phyloP scores from a whole-genome alignment of 2,797 vertebrate species.

The Clarias laeviceps region DNA sequence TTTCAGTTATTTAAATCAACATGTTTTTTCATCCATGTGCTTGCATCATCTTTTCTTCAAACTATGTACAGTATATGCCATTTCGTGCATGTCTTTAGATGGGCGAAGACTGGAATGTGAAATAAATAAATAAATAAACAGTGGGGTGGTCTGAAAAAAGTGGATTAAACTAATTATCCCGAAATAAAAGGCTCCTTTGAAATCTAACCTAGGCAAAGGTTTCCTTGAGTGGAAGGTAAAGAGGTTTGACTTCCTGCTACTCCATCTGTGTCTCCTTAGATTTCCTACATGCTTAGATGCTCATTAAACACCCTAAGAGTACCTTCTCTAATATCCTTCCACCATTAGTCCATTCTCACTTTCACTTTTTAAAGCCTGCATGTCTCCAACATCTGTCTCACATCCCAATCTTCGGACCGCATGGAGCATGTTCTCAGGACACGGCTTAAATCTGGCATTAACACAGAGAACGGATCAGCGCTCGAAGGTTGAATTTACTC shows the following conservation, averaged over 20 bases:
- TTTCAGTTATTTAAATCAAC: constrained; percentile 8
- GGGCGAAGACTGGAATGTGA: background rate
- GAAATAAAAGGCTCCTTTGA: constrained; percentile 12
- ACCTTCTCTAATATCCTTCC: constrained; percentile 35
- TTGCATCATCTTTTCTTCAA: background rate
- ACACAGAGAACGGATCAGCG: background rate
- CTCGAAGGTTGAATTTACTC: constrained; percentile 1
- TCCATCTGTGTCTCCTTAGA: constrained; percentile 40
- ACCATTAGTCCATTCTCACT: constrained; percentile 47
- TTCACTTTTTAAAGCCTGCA: constrained; percentile 40
- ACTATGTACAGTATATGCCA: background rate
- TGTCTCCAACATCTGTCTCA: background rate
- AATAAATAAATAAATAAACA: background rate
- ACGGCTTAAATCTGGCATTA: background rate
- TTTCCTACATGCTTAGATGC: constrained; percentile 33
- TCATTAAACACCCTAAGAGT: constrained; percentile 32
- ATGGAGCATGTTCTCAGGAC: background rate
- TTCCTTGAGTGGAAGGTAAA: constrained; percentile 26
- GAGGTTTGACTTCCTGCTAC: constrained; percentile 23
- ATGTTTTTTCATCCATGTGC: background rate
- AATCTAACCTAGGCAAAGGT: constrained; percentile 8
- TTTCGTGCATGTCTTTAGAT: background rate
- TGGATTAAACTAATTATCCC: constrained; percentile 14
- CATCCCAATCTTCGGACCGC: background rate
- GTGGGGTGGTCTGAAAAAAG: background rate